Conservation (phyloP, 2,113 vertebrate genomes). For the Pholis gunnellus region DNA sequence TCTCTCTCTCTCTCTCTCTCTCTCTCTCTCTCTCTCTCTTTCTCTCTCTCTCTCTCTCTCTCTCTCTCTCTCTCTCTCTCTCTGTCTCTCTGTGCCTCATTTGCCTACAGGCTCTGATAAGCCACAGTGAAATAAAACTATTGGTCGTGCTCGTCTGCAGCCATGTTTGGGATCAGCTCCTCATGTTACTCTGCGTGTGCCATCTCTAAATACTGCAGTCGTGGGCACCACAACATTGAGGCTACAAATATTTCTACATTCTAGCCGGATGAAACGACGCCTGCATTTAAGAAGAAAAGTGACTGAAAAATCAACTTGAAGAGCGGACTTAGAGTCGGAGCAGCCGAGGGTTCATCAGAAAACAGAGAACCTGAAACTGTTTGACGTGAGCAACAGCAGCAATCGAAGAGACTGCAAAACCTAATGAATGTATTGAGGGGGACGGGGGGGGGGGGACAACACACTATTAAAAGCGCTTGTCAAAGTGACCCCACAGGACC, state of each 20-base stretch:
- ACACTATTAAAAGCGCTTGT: conserved; percentile 73
- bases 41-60: conserved; percentile 2
- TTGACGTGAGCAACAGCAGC: background rate
- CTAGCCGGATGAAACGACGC: background rate
- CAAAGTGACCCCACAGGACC: conserved; percentile 56
- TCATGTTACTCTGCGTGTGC: conserved; percentile 36
- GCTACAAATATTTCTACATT: background rate
- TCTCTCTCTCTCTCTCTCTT: conserved; percentile 21
- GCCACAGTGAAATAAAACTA: conserved; percentile 39
- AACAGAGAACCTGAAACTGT: background rate
- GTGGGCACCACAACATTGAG: background rate
- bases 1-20: conserved; percentile 1
- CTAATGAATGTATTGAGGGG: background rate
- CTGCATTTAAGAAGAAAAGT: background rate
- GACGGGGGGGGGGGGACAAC: background rate
- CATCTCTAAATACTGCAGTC: conserved; percentile 22
- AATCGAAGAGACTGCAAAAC: background rate
- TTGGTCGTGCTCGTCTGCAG: conserved; percentile 28
- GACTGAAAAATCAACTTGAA: background rate
- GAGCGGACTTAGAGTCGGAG: background rate
- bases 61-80: conserved; percentile 9
- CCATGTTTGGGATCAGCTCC: conserved; percentile 52
- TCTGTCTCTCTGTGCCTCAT: conserved; percentile 46
- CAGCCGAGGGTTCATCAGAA: conserved; percentile 1
- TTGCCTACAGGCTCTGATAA: conserved; percentile 63